Evolutionary conservation across 2,888 invertebrate species (phyloP), one percentile per base, ranked within the genome.

Genomic region (Tetragonisca angustula): DNA sequence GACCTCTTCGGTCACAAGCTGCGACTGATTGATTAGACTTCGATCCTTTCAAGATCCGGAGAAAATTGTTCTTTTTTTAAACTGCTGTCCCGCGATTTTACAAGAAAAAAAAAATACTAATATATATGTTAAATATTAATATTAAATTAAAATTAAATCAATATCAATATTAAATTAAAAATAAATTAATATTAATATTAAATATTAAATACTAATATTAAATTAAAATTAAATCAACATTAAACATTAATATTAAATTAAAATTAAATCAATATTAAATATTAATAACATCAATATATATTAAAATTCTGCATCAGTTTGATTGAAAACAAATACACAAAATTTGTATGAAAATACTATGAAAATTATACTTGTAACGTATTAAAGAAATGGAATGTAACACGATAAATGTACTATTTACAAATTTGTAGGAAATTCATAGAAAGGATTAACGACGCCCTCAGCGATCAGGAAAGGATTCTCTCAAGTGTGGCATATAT

Each of bases 381-480:
- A 43, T 43, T 9, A 43, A 9, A 9, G 43, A 43, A 43, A 11
- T 1, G 9, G 11, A 43, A 43, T 43, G 2, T 9, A 11, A 43
- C 2, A 0, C 4, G 32, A 32, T 2, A 4, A 32, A 32, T 32
- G 3, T 32, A 9, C 9, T 43, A 43, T 43, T 11, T 9, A 43
- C 43, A 43, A 43, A 43, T 43, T 43, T 43, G 9, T 43, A 11
- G 43, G 9, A 43, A 43, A 43, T 43, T 43, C 1, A 43, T 43
- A 9, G 15, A 21, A 56, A n/a, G 24, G 27, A 17, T 27, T 19
- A 11, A 27, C 61, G 61, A 61, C 27, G 15, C 27, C 56, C 74
- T 82, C 83, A 19, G 73, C 74, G 69, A 83, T 72, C 67, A 19
- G 36, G n/a, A 43, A 56, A 15, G 27, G n/a, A 49, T 59, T n/a